Base-by-base conservation (phyloP, 2,113 vertebrate species). In the Lepidiolamprologus cunningtoni region DNA sequence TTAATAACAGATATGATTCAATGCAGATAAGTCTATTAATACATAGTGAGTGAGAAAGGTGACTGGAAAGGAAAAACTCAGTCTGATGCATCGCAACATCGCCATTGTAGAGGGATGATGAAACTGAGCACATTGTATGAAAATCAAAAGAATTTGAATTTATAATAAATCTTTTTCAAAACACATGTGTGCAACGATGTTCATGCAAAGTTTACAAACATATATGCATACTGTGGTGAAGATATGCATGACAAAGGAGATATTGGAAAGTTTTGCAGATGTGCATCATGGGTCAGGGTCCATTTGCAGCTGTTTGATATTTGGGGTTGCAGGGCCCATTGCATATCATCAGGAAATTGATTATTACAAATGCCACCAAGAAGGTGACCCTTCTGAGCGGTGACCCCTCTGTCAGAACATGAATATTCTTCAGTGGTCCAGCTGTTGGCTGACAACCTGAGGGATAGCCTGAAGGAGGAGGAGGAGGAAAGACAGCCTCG, bases 21-120 rank as follows among this genome's bases (percentile, higher is more conserved):
- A 45, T 45, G 13, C 13, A 45, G 42, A 45, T 0, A 45, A 0
- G 42, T 45, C 42, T 45, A 0, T 45, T 45, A 45, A 45, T 4
- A 45, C 42, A 45, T 1, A 45, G 42, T 45, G 42, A 14, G 42
- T 45, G 42, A 45, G 42, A 45, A 45, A 45, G 1, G 42, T 45
- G 42, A 45, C 13, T 45, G 42, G 42, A 45, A 45, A 45, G 42
- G 6, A 45, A 45, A 45, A 45, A 1, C 42, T 45, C 45, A 68
- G 33, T 68, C 61, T 5, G 61, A 37, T 21, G 6, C 63, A 14
- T 23, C 7, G 2, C n/a, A 21, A 68, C 19, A 2, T 68, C 5
- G 0, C 35, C 11, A 9, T 4, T 21, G 7, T 40, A 13, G 33
- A 14, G 33, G 35, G 35, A 40, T 40, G 35, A 40, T 68, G 19